Evolutionary conservation across 2,797 vertebrate genomes (phyloP), one percentile per base, ranked within the genome.

Genomic region (Anguilla marmorata): DNA sequence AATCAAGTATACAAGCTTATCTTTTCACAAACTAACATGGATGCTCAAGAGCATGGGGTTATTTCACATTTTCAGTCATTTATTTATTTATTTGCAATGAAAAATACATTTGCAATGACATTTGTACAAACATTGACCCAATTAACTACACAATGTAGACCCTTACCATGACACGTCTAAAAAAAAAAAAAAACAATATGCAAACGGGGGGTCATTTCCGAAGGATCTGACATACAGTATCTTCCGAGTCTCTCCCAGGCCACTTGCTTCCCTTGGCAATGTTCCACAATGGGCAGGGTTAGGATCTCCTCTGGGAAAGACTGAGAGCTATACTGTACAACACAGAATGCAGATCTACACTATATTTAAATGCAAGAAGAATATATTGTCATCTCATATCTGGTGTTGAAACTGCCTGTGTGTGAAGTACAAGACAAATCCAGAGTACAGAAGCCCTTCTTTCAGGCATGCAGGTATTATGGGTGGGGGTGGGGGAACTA

Each of bases 321-420:
- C 41, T 45, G 41, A 41, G 33, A 21, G 2, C 41, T 45, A 48
- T 80, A 33, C 48, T 82, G 41, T n/a, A 24, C 0, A 2, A n/a
- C 21, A 11, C 19, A 82, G 41, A 21, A 30, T 80, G 76, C 37
- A 84, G 83, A 56, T 58, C 14, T 58, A 19, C n/a, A 16, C 56
- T n/a, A 63, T 48, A 87, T 27, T 87, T 84, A 84, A 72, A 87
- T 87, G 87, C 58, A 30, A 84, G 79, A 87, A n/a, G 30, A 58
- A 87, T 84, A 84, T 50, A 87, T 84, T 87, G 52, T 84, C 87
- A 84, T 48, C 63, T 87, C 80, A 87, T 63, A 63, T 30, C 30
- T 87, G 76, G 76, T 60, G n/a, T 69, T 56, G 52, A 33, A 48
- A 66, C 54, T 80, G 33, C 12, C 56, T 48, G 52, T 16, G 41